A percentile compares a stretch with the other conserved stretches of the same genome.
Evolutionary conservation across 2,113 vertebrate species (phyloP).

Genomic region (Pampusana beccarii): DNA sequence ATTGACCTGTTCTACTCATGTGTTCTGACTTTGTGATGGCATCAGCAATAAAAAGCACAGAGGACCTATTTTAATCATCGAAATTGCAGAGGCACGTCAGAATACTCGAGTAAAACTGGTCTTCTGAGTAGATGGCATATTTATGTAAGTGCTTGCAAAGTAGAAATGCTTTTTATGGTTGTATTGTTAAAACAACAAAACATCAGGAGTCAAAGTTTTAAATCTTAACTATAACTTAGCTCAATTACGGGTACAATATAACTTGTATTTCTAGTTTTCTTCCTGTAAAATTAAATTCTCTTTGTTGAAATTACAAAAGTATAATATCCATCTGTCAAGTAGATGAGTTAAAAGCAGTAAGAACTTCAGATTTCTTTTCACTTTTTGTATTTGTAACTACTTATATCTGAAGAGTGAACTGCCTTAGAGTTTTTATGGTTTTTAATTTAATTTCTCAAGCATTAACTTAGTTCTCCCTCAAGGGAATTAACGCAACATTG

Average conservation of each 20-base stretch:
- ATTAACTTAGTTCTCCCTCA: neutral
- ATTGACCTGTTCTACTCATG: neutral
- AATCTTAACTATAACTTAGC: constrained; percentile 15
- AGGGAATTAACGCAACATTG: neutral
- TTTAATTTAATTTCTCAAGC: neutral
- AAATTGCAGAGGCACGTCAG: constrained; percentile 40
- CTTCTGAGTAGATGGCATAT: constrained; percentile 13
- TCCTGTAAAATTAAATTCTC: neutral
- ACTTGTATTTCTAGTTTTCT: neutral
- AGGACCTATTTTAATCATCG: constrained; percentile 39
- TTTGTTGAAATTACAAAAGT: neutral
- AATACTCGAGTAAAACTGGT: neutral
- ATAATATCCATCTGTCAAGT: neutral
- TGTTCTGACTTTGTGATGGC: constrained; percentile 21
- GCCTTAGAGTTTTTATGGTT: neutral
- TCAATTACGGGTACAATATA: neutral
- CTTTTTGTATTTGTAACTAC: neutral
- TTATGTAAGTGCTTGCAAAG: constrained; percentile 33
- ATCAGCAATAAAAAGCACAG: constrained; percentile 50
- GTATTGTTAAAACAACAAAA: neutral
- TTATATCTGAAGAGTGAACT: neutral
- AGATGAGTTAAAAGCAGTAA: neutral
- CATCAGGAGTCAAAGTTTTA: neutral
- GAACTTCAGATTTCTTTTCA: neutral
- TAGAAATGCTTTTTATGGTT: neutral